Percentiles rank a stretch among this genome's conserved stretches.
Conservation (phyloP, 2,888 invertebrate species). For the Gibbula magus region DNA sequence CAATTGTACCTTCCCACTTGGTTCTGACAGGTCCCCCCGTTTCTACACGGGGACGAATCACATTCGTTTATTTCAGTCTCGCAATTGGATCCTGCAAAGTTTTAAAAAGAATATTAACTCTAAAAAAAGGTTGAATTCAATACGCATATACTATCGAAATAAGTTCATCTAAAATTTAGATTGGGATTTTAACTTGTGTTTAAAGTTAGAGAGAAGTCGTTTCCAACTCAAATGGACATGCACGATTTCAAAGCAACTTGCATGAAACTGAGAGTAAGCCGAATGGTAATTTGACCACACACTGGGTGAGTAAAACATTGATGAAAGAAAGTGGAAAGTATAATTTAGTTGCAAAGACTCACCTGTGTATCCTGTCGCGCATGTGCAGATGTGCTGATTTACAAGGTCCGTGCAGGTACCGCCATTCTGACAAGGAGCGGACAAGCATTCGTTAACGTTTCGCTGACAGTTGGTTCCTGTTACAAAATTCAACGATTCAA, state of each 20-base stretch:
- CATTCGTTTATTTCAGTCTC: slow-evolving; percentile 16
- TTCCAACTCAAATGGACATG: too few species aligned
- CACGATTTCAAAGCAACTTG: too few species aligned
- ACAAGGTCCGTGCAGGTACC: background rate
- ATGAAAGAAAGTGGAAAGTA: background rate
- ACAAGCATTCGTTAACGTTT: slow-evolving; percentile 13
- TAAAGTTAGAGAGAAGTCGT: too few species aligned
- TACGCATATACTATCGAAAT: too few species aligned
- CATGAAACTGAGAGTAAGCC: background rate
- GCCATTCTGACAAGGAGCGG: background rate
- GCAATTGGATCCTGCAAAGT: background rate
- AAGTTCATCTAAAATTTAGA: too few species aligned
- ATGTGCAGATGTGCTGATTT: background rate
- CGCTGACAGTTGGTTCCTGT: background rate
- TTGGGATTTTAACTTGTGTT: too few species aligned
- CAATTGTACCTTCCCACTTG: background rate
- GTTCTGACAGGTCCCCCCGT: slow-evolving; percentile 17
- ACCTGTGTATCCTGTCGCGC: background rate
- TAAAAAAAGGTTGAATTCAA: too few species aligned
- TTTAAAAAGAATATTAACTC: too few species aligned
- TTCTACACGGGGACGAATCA: background rate
- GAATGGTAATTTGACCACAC: too few species aligned
- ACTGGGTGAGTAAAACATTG: background rate
- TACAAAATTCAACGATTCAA: background rate
- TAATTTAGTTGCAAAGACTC: background rate